These are phyloP conservation scores for Chrysolina oricalcia DNA, from an alignment of 2,888 invertebrate genomes.

Conservation along the genomic window DNA sequence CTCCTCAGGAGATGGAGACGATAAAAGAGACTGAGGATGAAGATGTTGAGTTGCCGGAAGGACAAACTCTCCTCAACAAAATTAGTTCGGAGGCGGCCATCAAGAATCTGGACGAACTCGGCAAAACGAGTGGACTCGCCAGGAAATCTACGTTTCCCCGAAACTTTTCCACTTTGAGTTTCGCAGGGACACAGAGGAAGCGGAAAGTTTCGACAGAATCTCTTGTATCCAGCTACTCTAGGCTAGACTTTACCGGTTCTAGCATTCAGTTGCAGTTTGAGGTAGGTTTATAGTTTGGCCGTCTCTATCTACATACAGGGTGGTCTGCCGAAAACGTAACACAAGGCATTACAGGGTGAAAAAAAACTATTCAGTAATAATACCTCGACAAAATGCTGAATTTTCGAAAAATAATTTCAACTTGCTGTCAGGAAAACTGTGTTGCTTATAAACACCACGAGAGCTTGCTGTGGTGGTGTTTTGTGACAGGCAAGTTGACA, in stretches of 20 bases:
- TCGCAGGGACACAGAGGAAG: constrained; percentile 58
- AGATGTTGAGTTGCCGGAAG: constrained; percentile 73
- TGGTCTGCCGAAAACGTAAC: too few relatives aligned
- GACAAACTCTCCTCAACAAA: constrained; percentile 65
- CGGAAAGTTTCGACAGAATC: constrained; percentile 72
- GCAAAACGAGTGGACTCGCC: constrained; percentile 63
- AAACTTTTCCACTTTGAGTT: constrained; percentile 70
- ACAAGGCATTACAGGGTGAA: too few relatives aligned
- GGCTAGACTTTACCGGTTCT: constrained; percentile 84
- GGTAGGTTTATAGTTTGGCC: too few relatives aligned
- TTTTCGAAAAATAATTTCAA: too few relatives aligned
- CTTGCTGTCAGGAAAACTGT: too few relatives aligned
- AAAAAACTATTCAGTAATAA: too few relatives aligned
- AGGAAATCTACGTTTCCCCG: constrained; percentile 69
- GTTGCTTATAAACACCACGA: too few relatives aligned
- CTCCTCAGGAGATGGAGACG: constrained; percentile 79
- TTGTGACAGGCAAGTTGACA: too few relatives aligned
- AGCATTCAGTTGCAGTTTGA: constrained; percentile 80
- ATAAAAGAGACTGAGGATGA: constrained; percentile 80
- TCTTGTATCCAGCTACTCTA: constrained; percentile 81
- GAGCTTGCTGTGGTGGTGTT: too few relatives aligned
- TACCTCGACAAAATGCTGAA: too few relatives aligned
- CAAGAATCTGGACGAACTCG: constrained; percentile 67
- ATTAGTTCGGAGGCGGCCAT: constrained; percentile 58
- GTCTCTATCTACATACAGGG: too few relatives aligned